Conservation (phyloP, 2,888 invertebrate species). For the Eueremaeus valkanovi region DNA sequence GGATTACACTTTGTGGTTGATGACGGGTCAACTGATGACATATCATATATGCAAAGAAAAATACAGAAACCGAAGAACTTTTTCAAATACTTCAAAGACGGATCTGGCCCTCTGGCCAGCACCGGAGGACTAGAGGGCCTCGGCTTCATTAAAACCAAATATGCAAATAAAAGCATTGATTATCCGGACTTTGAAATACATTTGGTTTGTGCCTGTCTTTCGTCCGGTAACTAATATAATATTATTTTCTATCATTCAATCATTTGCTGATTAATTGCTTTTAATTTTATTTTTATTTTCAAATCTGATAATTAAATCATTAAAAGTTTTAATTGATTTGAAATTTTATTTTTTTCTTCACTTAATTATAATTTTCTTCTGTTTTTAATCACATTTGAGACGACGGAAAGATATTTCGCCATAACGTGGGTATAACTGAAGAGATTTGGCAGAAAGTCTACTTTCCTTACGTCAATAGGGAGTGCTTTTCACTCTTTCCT, state of each 20-base stretch:
- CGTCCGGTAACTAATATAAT: too few species aligned
- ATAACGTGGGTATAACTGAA: constrained; percentile 35
- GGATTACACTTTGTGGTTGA: constrained; percentile 46
- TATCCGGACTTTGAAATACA: constrained; percentile 91
- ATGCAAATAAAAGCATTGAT: constrained; percentile 70
- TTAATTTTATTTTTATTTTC: too few species aligned
- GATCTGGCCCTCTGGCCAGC: constrained; percentile 74
- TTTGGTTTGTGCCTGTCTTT: constrained; percentile 74
- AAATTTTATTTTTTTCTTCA: too few species aligned
- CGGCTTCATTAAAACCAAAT: constrained; percentile 83
- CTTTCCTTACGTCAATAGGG: constrained; percentile 44
- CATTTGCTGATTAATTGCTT: too few species aligned
- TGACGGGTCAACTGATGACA: background rate
- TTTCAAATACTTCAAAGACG: constrained; percentile 37
- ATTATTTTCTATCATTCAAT: too few species aligned
- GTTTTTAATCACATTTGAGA: constrained; percentile 54
- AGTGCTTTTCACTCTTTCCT: constrained; percentile 47
- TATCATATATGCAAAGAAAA: constrained; percentile 27
- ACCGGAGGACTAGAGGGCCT: constrained; percentile 81
- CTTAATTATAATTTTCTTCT: background rate
- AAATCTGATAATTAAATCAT: too few species aligned
- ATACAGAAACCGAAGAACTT: constrained; percentile 38
- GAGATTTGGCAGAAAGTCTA: constrained; percentile 46
- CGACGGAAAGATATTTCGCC: constrained; percentile 59
- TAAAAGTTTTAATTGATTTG: too few species aligned